A percentile compares a stretch with the other conserved stretches of the same genome.
Evolutionary conservation across 2,888 invertebrate species (phyloP).

Genomic region (Heliconius hortense): DNA sequence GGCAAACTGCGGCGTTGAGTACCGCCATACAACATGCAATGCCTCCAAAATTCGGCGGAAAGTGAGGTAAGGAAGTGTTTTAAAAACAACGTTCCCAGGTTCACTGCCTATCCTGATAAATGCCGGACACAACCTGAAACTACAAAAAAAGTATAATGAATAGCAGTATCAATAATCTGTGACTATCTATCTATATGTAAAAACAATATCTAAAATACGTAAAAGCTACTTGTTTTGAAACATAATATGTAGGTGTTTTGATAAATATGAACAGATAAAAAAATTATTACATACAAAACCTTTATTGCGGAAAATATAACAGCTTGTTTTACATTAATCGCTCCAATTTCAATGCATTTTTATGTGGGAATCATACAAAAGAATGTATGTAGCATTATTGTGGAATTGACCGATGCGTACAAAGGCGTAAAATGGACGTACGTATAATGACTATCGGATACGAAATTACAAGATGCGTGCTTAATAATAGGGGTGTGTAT

Average conservation of each 20-base stretch:
- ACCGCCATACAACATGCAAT: no score
- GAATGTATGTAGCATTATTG: conserved; percentile 29
- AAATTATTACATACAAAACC: conserved; percentile 1
- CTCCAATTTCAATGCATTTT: conserved; percentile 24
- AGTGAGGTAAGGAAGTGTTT: no score
- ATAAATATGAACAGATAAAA: conserved; percentile 5
- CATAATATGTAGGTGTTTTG: neutral
- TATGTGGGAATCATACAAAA: conserved; percentile 26
- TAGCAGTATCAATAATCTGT: neutral
- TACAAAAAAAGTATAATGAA: neutral
- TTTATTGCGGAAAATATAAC: conserved; percentile 8
- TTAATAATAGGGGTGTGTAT: conserved; percentile 29
- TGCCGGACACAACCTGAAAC: no score
- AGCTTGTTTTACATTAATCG: conserved; percentile 15
- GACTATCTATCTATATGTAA: neutral
- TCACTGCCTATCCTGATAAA: no score
- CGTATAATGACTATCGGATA: conserved; percentile 34
- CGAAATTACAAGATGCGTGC: conserved; percentile 38
- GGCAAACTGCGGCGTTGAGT: no score
- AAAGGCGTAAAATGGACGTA: conserved; percentile 39
- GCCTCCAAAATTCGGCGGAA: no score
- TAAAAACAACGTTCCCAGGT: no score
- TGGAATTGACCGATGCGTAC: conserved; percentile 27
- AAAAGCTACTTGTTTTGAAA: neutral
- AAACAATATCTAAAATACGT: neutral